Evolutionary conservation across 1,140 invertebrate species (phyloP).

Genomic region (Eulimnadia texana): DNA sequence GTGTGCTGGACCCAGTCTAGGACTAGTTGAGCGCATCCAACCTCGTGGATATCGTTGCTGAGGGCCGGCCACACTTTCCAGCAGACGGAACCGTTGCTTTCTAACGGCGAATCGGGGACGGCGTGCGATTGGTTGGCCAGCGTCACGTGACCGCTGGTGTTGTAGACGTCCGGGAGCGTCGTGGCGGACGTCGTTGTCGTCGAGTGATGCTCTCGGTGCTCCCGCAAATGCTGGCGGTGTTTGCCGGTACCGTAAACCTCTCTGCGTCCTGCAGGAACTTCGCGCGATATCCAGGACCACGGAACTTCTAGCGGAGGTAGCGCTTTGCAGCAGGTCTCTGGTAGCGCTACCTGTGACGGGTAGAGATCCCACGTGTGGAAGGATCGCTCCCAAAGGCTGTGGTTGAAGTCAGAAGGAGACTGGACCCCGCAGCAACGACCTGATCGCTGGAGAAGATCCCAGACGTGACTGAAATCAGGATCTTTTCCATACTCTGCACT

Average conservation of each 20-base stretch:
- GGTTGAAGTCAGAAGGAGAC: constrained; percentile 45
- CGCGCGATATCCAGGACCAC: background rate
- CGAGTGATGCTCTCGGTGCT: background rate
- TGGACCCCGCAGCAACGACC: constrained; percentile 62
- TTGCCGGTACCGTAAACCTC: constrained; percentile 7
- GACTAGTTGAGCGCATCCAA: constrained; percentile 52
- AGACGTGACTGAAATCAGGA: constrained; percentile 52
- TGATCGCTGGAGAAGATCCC: constrained; percentile 62
- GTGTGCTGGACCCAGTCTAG: constrained; percentile 56
- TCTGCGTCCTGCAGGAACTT: background rate
- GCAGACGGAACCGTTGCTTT: background rate
- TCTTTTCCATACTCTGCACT: constrained; percentile 51
- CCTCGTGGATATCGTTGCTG: constrained; percentile 14
- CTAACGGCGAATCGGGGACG: background rate
- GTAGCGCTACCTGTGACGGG: background rate
- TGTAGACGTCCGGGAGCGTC: background rate
- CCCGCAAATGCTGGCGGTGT: constrained; percentile 7
- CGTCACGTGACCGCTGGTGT: no score
- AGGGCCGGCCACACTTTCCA: constrained; percentile 1
- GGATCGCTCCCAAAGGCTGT: constrained; percentile 11
- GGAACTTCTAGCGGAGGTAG: background rate
- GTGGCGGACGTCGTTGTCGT: background rate
- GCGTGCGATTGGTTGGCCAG: no score
- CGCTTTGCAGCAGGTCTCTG: constrained; percentile 13
- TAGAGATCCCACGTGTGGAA: background rate